Evolutionary conservation across 2,888 invertebrate genomes (phyloP).

Genomic region (Helicoverpa assulta): DNA sequence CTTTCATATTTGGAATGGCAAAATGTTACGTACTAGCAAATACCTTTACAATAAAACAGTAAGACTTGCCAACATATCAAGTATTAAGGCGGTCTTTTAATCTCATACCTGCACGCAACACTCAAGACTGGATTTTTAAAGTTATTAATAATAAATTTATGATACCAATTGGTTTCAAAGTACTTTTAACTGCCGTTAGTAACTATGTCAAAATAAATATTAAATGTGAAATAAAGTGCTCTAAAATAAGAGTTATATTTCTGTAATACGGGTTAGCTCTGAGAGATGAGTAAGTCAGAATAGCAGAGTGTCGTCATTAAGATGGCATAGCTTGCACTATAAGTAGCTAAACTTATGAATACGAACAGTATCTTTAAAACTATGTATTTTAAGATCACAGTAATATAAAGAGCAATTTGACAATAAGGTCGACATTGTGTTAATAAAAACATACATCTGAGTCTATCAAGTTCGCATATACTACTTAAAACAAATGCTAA

Average conservation of each 20-base stretch:
- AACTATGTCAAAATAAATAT: conserved; percentile 8
- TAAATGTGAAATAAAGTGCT: conserved; percentile 3
- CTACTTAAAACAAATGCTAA: too few relatives aligned
- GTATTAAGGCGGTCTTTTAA: conserved; percentile 9
- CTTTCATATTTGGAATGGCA: conserved; percentile 38
- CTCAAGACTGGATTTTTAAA: not conserved
- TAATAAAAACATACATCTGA: too few relatives aligned
- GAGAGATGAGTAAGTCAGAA: not conserved
- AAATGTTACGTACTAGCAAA: conserved; percentile 15
- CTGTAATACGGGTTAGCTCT: conserved; percentile 12
- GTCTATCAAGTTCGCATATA: too few relatives aligned
- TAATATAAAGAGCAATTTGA: not conserved
- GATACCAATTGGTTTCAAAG: not conserved
- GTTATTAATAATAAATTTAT: conserved; percentile 2
- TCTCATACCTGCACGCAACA: conserved; percentile 33
- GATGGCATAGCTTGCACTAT: not conserved
- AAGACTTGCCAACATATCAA: not conserved
- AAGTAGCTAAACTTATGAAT: not conserved
- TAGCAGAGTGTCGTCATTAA: conserved; percentile 2
- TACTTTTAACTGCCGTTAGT: conserved; percentile 5
- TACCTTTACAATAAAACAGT: not conserved
- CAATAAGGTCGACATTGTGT: not conserved
- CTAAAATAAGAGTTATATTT: conserved; percentile 17
- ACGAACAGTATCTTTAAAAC: not conserved
- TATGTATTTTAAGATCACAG: too few relatives aligned